A percentile compares a stretch with the other conserved stretches of the same genome.
phyloP scores from a whole-genome alignment of 1,140 invertebrate species.

The Ceratoteleas bidentatus region DNA sequence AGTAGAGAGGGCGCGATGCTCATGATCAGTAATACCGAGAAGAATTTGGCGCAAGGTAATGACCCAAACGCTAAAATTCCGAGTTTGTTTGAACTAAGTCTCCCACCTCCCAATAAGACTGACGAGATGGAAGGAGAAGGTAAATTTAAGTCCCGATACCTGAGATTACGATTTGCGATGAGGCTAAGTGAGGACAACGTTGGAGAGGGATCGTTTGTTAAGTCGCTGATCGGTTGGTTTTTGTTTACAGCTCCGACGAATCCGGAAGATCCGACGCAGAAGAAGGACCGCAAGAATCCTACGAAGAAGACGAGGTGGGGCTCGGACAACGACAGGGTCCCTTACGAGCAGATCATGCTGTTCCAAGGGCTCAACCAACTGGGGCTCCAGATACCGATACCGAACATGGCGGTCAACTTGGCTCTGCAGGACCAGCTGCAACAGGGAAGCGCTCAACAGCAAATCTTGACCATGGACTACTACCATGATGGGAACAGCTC shows the following conservation, averaged over 20 bases:
- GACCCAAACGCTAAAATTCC: constrained; percentile 75
- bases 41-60: constrained; percentile 82
- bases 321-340: constrained; percentile 79
- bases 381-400: constrained; percentile 72
- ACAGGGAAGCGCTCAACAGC: constrained; percentile 51
- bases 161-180: no score
- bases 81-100: constrained; percentile 77
- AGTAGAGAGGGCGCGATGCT: constrained; percentile 87
- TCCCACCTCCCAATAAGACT: constrained; percentile 69
- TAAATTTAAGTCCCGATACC: no score
- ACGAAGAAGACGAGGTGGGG: constrained; percentile 80
- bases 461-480: constrained; percentile 70
- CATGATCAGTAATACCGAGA: constrained; percentile 87
- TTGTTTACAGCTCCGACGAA: constrained; percentile 1
- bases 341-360: constrained; percentile 79
- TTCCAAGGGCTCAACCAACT: constrained; percentile 77
- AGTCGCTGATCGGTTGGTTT: no score
- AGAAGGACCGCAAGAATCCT: constrained; percentile 74
- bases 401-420: constrained; percentile 73
- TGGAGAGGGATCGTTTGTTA: no score
- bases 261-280: constrained; percentile 64
- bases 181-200: no score
- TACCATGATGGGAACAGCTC: constrained; percentile 75
- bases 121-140: constrained; percentile 75
- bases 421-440: constrained; percentile 72